Percentiles rank a stretch among this genome's conserved stretches.
Evolutionary conservation across 2,888 invertebrate species (phyloP).

Genomic region (Periphyllus acericola): DNA sequence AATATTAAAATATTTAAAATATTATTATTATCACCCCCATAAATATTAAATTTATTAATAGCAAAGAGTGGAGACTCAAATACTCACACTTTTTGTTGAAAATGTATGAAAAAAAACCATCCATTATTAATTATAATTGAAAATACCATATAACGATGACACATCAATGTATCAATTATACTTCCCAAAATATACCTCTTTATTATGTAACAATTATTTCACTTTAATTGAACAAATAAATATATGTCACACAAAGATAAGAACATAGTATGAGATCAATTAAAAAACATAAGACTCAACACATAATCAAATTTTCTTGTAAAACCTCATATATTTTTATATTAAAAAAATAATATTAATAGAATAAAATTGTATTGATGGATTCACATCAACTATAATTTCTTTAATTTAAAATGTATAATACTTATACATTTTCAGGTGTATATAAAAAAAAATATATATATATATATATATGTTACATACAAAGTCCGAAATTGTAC

Average conservation of each 20-base stretch:
- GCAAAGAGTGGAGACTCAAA: no score
- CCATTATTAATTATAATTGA: neutral
- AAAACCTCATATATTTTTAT: slow-evolving; percentile 32
- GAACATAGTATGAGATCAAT: neutral
- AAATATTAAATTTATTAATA: no score
- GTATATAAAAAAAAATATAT: neutral
- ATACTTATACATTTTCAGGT: neutral
- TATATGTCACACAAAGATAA: neutral
- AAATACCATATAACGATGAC: neutral
- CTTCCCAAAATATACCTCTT: neutral
- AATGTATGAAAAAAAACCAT: neutral
- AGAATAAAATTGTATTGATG: slow-evolving; percentile 9
- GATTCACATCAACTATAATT: slow-evolving; percentile 16
- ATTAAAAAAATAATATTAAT: slow-evolving; percentile 26
- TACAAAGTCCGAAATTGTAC: no score
- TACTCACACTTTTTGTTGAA: no score
- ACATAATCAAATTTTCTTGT: neutral
- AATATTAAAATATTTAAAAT: neutral
- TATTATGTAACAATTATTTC: neutral
- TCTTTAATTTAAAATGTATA: neutral
- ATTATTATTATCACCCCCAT: neutral
- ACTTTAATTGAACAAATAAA: neutral
- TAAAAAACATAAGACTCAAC: slow-evolving; percentile 10
- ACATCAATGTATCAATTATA: neutral
- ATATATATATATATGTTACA: no score